phyloP scores from a whole-genome alignment of 2,113 vertebrate species.

The Lagopus muta region DNA sequence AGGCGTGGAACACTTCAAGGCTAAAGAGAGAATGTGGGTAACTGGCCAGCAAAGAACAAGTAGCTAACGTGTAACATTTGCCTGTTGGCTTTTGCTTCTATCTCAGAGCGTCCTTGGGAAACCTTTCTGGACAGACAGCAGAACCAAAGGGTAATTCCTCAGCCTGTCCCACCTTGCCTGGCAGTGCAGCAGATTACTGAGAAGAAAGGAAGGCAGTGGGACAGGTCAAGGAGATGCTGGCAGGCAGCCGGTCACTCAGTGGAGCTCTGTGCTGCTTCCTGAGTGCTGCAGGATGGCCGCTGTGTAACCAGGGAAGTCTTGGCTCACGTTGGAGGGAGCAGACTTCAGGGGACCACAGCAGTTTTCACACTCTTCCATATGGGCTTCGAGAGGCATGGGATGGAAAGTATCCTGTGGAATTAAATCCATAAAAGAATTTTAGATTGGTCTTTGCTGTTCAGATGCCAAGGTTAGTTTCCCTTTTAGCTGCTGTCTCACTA shows the following conservation, averaged over 20 bases:
- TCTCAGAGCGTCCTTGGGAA: not conserved
- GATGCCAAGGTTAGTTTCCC: not conserved
- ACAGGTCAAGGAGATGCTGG: not conserved
- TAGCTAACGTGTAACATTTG: not conserved
- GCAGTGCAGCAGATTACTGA: not conserved
- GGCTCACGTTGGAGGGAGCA: not conserved
- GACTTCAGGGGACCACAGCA: not conserved
- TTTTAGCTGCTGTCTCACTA: constrained; percentile 3
- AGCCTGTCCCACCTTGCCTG: not conserved
- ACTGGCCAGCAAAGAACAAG: not conserved
- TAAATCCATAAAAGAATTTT: not conserved
- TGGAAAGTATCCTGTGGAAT: constrained; percentile 7
- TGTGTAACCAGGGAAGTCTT: not conserved
- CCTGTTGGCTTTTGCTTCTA: not conserved
- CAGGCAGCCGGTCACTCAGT: not conserved
- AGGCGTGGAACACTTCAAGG: not conserved
- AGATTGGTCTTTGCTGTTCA: not conserved
- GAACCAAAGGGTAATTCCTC: not conserved
- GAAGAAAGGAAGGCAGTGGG: not conserved
- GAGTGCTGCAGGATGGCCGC: not conserved
- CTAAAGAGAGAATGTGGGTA: not conserved
- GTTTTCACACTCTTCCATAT: not conserved
- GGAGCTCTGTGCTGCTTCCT: not conserved
- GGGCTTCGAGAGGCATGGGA: not conserved
- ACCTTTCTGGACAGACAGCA: not conserved